A percentile compares a stretch with the other conserved stretches of the same genome.
Evolutionary conservation across 1,140 invertebrate genomes (phyloP).

Genomic region (Gryon sp.): DNA sequence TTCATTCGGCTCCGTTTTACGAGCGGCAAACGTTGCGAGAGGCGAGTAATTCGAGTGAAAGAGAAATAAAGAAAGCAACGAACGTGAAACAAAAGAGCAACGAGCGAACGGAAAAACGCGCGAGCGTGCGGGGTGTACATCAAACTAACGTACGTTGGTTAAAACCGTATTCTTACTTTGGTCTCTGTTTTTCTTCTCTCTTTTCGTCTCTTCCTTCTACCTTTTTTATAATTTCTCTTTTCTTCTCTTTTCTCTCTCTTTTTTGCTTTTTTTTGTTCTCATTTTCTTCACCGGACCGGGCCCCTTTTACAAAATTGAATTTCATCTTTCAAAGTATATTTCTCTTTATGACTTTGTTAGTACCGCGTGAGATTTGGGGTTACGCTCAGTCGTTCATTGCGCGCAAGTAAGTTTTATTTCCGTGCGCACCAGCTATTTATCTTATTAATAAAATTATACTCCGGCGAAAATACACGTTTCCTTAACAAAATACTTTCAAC

Average conservation of each 20-base stretch:
- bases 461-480: constrained; percentile 52
- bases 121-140: constrained; percentile 13
- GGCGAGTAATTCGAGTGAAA: constrained; percentile 64
- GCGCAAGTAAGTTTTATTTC: constrained; percentile 48
- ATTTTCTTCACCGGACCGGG: constrained; percentile 9
- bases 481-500: constrained; percentile 56
- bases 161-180: not conserved
- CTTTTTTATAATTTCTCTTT: too few species aligned
- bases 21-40: constrained; percentile 67
- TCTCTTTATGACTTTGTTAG: constrained; percentile 67
- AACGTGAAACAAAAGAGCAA: constrained; percentile 18
- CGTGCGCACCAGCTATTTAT: constrained; percentile 53
- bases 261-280: not conserved
- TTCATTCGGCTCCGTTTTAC: constrained; percentile 74
- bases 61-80: constrained; percentile 55
- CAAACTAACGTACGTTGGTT: constrained; percentile 27
- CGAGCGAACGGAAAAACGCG: constrained; percentile 38
- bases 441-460: constrained; percentile 66
- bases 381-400: constrained; percentile 48
- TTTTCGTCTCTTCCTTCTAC: not conserved
- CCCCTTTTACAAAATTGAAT: constrained; percentile 63
- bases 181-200: not conserved
- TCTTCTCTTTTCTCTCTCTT: constrained; percentile 6
- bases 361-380: constrained; percentile 63
- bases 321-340: constrained; percentile 63